Conservation (phyloP, 2,113 vertebrate genomes). For the Oreotrochilus melanogaster region DNA sequence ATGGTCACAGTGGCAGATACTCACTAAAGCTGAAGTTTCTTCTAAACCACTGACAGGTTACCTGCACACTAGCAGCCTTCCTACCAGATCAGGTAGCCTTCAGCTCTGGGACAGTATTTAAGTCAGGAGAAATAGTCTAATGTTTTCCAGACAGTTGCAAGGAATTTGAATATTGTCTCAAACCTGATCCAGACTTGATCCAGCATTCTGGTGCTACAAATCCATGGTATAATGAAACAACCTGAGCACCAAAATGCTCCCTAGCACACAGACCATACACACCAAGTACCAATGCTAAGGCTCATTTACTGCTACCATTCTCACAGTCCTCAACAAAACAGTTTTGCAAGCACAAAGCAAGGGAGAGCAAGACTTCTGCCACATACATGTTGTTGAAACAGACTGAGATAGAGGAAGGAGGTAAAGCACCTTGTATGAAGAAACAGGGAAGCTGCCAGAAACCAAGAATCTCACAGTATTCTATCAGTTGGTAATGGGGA, state of each 20-base stretch:
- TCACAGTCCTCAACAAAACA: background rate
- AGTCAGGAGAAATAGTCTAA: background rate
- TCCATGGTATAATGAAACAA: background rate
- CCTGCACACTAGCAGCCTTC: background rate
- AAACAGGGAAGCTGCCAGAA: background rate
- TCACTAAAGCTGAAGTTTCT: background rate
- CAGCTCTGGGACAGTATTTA: background rate
- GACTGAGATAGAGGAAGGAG: background rate
- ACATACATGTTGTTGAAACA: background rate
- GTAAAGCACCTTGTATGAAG: background rate
- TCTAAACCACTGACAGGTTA: background rate
- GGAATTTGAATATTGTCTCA: background rate
- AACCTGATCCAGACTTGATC: background rate
- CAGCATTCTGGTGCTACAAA: background rate
- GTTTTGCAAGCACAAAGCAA: background rate
- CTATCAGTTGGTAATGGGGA: background rate
- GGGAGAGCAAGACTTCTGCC: background rate
- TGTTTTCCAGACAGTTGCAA: background rate
- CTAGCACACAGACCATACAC: rapidly evolving
- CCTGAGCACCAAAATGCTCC: background rate
- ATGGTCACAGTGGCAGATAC: rapidly evolving
- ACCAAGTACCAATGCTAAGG: background rate
- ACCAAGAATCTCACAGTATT: background rate
- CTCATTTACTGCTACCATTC: background rate
- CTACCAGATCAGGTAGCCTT: background rate